Base-by-base conservation (phyloP, 2,797 vertebrate species). In the Eulemur mongoz region DNA sequence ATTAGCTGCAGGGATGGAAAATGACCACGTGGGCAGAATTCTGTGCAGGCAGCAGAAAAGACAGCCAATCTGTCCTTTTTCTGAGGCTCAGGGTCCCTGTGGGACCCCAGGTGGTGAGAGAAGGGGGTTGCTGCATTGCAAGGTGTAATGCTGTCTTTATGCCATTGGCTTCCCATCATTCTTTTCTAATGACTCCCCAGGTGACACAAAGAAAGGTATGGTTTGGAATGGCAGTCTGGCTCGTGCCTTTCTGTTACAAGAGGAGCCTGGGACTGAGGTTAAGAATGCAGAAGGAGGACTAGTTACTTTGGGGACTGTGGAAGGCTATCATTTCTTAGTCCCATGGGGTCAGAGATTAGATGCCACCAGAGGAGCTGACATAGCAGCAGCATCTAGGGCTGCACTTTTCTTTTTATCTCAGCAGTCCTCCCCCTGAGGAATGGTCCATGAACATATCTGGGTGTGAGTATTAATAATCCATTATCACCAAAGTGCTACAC, bases 11-110 rank as follows among this genome's bases (percentile, higher is more conserved):
- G 93, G 97, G 92, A 96, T 96, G 87, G 96, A 91, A 96, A 96
- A 82, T 90, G 96, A 97, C 97, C 96, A 97, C 94, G 96, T 97
- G 96, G 93, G 93, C 96, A 97, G 91, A 96, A 96, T 95, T 97
- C 92, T 93, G 82, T 96, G 89, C 96, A 92, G 70, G 95, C 91
- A 43, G 95, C 94, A 95, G 85, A 82, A 96, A 93, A 95, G 93
- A 73, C 73, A 96, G 94, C 95, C 90, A 89, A 87, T 89, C 94
- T 80, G 75, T 83, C 94, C 72, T 95, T 91, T 93, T 82, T 92
- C 88, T 78, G 92, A 85, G 94, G 73, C 40, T 67, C 30, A 22
- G 85, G 86, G 95, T 96, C 93, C 89, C 94, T n/a, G 48, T 79
- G 97, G 97, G 96, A 97, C 72, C 76, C 40, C 93, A 93, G 69